Evolutionary conservation across 2,888 invertebrate species (phyloP).

Genomic region (Girardia tigrina): DNA sequence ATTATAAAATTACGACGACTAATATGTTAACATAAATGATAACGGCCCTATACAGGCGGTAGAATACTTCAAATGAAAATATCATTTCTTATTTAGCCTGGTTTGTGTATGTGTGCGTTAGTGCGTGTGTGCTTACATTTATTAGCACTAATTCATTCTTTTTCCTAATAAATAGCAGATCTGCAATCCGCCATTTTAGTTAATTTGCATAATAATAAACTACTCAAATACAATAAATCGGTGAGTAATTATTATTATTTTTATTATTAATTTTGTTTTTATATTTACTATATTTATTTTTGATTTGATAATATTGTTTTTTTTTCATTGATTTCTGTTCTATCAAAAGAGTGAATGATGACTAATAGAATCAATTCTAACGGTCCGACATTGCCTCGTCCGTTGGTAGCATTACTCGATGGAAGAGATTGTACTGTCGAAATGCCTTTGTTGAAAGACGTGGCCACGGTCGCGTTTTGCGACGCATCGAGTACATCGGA

Average conservation of each 20-base stretch:
- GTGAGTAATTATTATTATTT: conserved; percentile 8
- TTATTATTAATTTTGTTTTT: conserved; percentile 14
- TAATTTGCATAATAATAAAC: conserved; percentile 23
- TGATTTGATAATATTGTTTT: too few relatives aligned
- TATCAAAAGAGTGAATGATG: conserved; percentile 9
- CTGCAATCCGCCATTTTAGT: conserved; percentile 23
- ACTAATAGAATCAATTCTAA: conserved; percentile 39
- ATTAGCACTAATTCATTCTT: conserved; percentile 23
- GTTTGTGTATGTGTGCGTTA: conserved; percentile 23
- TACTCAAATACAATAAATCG: conserved; percentile 23
- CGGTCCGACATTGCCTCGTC: conserved; percentile 57
- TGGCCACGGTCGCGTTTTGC: conserved; percentile 98
- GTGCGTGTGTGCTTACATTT: conserved; percentile 23
- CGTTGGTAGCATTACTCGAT: conserved; percentile 90
- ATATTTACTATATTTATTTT: conserved; percentile 9
- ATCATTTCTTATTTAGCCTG: conserved; percentile 23
- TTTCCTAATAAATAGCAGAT: conserved; percentile 23
- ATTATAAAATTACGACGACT: conserved; percentile 23
- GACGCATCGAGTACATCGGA: conserved; percentile 98
- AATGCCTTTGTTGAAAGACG: conserved; percentile 99
- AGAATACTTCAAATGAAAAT: conserved; percentile 23
- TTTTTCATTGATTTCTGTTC: too few relatives aligned
- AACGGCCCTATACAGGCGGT: conserved; percentile 23
- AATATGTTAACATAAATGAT: conserved; percentile 9
- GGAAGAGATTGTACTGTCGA: conserved; percentile 98